Base-by-base conservation (phyloP, 2,113 vertebrate genomes). In the Varanus salvator region DNA sequence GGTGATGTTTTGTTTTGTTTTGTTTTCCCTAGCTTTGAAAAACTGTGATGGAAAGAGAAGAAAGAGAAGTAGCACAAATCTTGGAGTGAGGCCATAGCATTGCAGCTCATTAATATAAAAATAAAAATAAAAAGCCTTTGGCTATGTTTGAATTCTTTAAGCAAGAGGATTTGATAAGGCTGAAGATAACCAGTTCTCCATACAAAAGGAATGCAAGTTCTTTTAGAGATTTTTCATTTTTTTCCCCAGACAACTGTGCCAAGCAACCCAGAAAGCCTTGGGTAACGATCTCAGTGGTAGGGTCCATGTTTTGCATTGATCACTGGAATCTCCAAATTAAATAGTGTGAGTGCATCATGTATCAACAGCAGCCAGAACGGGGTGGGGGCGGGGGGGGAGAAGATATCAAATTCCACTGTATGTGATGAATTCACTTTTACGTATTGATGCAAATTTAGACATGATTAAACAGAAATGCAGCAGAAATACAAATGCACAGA, bases 91-190 rank as follows among this genome's bases (percentile, higher is more conserved):
- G 3, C 8, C 21, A 21, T 3, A 77, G 52, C 54, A 89, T 38
- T 11, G 17, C 50, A 29, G 21, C 31, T 34, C 48, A 69, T 84
- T n/a, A 76, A 76, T 9, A 72, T 12, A 60, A 60, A 14, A 60
- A 60, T 60, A 48, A 52, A 12, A 74, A 74, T 29, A 44, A 50
- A 9, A 6, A 34, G 31, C 64, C 38, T 11, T 80, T 52, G 52
- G 4, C 66, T 68, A 52, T 68, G 75, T 80, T 50, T 87, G 83
- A 78, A 52, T 89, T 54, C 34, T 66, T 85, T 27, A 44, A 25
- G 88, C 54, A 89, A 89, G 60, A 69, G 64, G 88, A 85, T 90
- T 90, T 80, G 74, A 78, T 69, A 54, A 78, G 64, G 75, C n/a
- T 57, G 84, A 57, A 21, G 83, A 89, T 78, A 84, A 89, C 69